A percentile compares a stretch with the other conserved stretches of the same genome.
Evolutionary conservation across 2,113 vertebrate species (phyloP).

Genomic region (Miniopterus natalensis): DNA sequence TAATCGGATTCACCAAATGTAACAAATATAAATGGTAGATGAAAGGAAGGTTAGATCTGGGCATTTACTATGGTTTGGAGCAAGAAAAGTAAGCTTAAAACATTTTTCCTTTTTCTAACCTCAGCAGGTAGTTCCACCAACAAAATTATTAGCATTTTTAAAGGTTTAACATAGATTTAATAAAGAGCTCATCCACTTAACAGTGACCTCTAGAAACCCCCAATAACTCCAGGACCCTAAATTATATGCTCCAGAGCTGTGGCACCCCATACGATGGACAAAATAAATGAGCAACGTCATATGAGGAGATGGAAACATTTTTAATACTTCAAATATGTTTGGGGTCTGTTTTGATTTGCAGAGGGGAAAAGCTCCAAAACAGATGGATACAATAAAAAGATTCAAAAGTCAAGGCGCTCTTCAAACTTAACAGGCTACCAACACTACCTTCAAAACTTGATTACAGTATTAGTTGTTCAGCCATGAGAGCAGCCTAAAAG

Average conservation of each 20-base stretch:
- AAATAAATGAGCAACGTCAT: background rate
- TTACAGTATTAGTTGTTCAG: background rate
- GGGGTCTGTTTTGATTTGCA: conserved; percentile 33
- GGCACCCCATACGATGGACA: background rate
- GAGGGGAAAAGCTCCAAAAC: background rate
- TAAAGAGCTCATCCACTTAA: conserved; percentile 51
- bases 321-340: background rate
- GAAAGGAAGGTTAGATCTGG: conserved; percentile 67
- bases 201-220: conserved; percentile 23
- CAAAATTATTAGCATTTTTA: conserved; percentile 57
- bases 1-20: conserved; percentile 69
- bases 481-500: background rate
- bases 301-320: background rate
- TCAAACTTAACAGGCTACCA: background rate
- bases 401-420: conserved; percentile 9
- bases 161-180: conserved; percentile 60
- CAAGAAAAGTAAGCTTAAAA: conserved; percentile 33
- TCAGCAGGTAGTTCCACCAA: conserved; percentile 27
- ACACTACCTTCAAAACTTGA: background rate
- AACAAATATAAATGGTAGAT: conserved; percentile 68
- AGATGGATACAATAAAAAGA: conserved; percentile 8
- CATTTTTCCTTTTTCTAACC: background rate
- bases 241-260: background rate
- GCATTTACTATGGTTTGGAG: conserved; percentile 73
- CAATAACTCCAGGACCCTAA: conserved; percentile 20